Percentiles rank a stretch among this genome's conserved stretches.
These are phyloP conservation scores for Nyctereutes procyonoides DNA, from an alignment of 2,113 vertebrate species.

Conservation along the genomic window DNA sequence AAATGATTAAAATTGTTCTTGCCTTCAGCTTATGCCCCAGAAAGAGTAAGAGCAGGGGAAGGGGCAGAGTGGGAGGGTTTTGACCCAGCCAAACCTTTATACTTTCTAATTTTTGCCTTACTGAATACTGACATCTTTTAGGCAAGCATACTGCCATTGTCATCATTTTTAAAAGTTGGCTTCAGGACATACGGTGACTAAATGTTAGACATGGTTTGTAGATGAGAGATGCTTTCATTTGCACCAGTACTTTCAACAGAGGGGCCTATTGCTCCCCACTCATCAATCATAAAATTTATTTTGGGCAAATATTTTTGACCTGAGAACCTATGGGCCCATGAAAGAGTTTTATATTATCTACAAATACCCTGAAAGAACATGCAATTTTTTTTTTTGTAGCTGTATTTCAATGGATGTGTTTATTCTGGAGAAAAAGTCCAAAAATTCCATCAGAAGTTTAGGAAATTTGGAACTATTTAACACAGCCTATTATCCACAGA, in stretches of 20 bases:
- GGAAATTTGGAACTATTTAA: background rate
- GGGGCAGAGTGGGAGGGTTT: too few relatives aligned
- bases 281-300: background rate
- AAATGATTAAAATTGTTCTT: background rate
- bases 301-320: background rate
- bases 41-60: too few relatives aligned
- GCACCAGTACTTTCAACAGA: background rate
- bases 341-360: background rate
- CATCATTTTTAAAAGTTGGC: background rate
- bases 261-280: background rate
- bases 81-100: background rate
- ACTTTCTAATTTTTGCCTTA: background rate
- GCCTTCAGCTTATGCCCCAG: background rate
- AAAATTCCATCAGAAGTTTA: background rate
- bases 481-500: background rate
- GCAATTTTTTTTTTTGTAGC: background rate
- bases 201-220: background rate
- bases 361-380: background rate
- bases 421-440: background rate
- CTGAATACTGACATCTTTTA: background rate
- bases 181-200: background rate
- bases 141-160: background rate
- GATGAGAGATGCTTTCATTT: background rate
- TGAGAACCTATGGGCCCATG: background rate
- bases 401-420: background rate